These are phyloP conservation scores for Probosciger aterrimus DNA, from an alignment of 2,113 vertebrate species.

Conservation along the genomic window DNA sequence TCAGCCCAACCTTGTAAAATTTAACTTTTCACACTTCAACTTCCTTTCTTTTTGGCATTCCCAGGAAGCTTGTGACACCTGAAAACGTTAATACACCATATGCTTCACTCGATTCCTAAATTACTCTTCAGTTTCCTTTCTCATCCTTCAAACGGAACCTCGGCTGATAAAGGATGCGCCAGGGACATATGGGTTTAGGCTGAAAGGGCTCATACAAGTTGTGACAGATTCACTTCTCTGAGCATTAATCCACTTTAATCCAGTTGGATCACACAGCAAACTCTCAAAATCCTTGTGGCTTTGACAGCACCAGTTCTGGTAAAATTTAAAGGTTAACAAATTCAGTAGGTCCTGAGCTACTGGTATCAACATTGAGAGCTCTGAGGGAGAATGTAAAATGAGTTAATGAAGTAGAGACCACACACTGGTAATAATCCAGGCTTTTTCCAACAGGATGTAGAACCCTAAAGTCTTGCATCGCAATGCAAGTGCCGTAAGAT, in stretches of 20 bases:
- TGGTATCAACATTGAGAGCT: not conserved
- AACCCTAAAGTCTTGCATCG: not conserved
- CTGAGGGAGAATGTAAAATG: not conserved
- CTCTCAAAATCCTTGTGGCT: constrained; percentile 1
- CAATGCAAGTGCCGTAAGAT: not conserved
- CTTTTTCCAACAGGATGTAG: not conserved
- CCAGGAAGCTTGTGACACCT: not conserved
- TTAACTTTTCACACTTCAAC: not conserved
- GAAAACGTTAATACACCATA: not conserved
- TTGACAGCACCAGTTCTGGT: not conserved
- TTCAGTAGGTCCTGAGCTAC: not conserved
- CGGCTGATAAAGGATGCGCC: not conserved
- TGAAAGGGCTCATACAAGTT: not conserved
- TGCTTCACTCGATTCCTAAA: not conserved
- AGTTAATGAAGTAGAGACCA: not conserved
- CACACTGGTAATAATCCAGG: not conserved
- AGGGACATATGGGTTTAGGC: not conserved
- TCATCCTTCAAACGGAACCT: not conserved
- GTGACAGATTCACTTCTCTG: constrained; percentile 7
- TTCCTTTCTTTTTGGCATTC: not conserved
- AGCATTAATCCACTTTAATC: constrained; percentile 40
- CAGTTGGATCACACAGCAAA: constrained; percentile 19
- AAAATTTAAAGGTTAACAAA: constrained; percentile 38
- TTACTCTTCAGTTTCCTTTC: not conserved
- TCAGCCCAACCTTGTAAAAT: not conserved